Base-by-base conservation (phyloP, 1,140 invertebrate genomes). In the Drosophila prosaltans region DNA sequence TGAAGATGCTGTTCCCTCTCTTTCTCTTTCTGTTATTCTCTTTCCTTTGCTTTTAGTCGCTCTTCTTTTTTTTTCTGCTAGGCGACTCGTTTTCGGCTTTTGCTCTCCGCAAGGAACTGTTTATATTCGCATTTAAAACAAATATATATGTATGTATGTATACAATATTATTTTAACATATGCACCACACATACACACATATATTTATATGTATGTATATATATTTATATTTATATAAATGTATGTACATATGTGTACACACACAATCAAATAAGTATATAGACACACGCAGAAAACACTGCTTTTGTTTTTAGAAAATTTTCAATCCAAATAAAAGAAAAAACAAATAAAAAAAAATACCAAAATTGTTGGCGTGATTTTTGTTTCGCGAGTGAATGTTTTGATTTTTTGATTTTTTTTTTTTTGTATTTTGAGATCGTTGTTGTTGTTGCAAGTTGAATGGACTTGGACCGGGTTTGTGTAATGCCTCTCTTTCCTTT, bases 401-500 rank as follows among this genome's bases (percentile, higher is more conserved):
- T 59, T 45, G 26, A 39, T n/a, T 72, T 30, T 30, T 57, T 40
- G 40, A 55, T 62, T 70, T 72, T 57, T 72, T 28, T 58, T 26
- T 3, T 59, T 58, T 60, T 60, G 67, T 67, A 40, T 74, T 58
- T 72, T 58, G 60, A 69, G 72, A 75, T 76, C 65, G 74, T 60
- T 77, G 73, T 39, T 30, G 40, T 65, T 79, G 80, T 66, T 54
- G 72, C 76, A 84, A 69, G 80, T 83, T 83, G 81, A 83, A 83
- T 76, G 81, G 81, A 83, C 81, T 76, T 66, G 55, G 26, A 6
- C 45, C n/a, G 48, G 71, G 43, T 30, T 41, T 54, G 9, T 30
- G n/a, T 64, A 41, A 8, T 65, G 40, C 32, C 32, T 51, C 41
- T 58, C 16, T 40, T 30, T 36, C 64, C 32, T 28, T 16, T 21